Conservation (phyloP, 2,888 invertebrate species). For the Diarsia dahlii region DNA sequence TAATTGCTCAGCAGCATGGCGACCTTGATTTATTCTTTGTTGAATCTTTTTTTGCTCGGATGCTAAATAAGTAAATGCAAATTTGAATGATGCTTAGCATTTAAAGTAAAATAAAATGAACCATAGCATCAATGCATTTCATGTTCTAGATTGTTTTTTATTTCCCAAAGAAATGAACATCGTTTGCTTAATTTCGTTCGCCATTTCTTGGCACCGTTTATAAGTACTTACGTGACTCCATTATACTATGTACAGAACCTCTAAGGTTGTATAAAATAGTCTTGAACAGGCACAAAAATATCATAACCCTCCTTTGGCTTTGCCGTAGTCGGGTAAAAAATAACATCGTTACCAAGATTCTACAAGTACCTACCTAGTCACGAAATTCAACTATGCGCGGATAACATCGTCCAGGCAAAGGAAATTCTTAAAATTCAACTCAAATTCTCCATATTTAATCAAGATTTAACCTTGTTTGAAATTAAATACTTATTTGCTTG, state of each 20-base stretch:
- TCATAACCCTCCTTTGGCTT: too few relatives aligned
- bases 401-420: conserved; percentile 30
- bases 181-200: conserved; percentile 3
- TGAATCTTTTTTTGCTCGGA: conserved; percentile 43
- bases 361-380: conserved; percentile 18
- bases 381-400: conserved; percentile 20
- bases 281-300: too few relatives aligned
- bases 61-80: conserved; percentile 23
- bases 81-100: conserved; percentile 5
- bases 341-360: neutral
- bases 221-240: conserved; percentile 1
- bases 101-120: conserved; percentile 2
- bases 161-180: neutral
- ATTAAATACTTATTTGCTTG: conserved; percentile 6
- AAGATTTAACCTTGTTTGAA: conserved; percentile 24
- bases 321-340: too few relatives aligned
- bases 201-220: conserved; percentile 21
- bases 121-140: neutral
- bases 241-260: neutral
- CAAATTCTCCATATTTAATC: conserved; percentile 13
- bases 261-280: conserved; percentile 2
- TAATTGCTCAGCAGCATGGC: conserved; percentile 58
- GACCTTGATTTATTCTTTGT: conserved; percentile 63
- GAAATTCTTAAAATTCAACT: conserved; percentile 40
- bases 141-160: neutral